Conservation (phyloP, 1,140 invertebrate genomes). For the Drosophila orena region DNA sequence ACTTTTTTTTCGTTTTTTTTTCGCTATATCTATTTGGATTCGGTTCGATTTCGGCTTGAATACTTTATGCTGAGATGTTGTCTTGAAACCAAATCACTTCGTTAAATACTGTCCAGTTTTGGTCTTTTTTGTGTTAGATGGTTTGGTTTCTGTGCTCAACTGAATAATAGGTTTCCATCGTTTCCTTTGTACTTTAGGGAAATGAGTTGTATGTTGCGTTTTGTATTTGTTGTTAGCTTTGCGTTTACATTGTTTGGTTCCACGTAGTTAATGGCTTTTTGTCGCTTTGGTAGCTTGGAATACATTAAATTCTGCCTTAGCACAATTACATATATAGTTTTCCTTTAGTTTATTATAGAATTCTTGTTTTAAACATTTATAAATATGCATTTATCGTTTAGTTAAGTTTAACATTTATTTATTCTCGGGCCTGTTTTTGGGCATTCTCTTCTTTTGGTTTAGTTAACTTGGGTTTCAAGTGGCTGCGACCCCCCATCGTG, state of each 20-base stretch:
- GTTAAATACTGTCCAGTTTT: constrained; percentile 45
- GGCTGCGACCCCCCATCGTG: constrained; percentile 27
- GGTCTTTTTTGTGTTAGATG: constrained; percentile 41
- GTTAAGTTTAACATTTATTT: constrained; percentile 67
- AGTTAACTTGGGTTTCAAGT: constrained; percentile 40
- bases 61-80: constrained; percentile 39
- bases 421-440: constrained; percentile 18
- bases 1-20: constrained; percentile 22
- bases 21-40: constrained; percentile 50
- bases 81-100: constrained; percentile 75
- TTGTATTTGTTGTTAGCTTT: constrained; percentile 49
- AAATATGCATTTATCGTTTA: constrained; percentile 58
- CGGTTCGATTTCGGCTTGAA: constrained; percentile 16
- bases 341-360: constrained; percentile 50
- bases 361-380: constrained; percentile 76
- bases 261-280: constrained; percentile 46
- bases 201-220: constrained; percentile 49
- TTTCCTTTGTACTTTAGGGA: constrained; percentile 40
- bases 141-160: constrained; percentile 17
- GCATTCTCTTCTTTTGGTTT: constrained; percentile 15
- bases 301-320: constrained; percentile 57
- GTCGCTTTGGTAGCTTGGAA: constrained; percentile 48
- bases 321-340: constrained; percentile 49
- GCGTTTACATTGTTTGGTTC: constrained; percentile 53
- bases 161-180: constrained; percentile 8